A percentile compares a stretch with the other conserved stretches of the same genome.
Evolutionary conservation across 2,113 vertebrate species (phyloP).

Genomic region (Podarcis muralis): DNA sequence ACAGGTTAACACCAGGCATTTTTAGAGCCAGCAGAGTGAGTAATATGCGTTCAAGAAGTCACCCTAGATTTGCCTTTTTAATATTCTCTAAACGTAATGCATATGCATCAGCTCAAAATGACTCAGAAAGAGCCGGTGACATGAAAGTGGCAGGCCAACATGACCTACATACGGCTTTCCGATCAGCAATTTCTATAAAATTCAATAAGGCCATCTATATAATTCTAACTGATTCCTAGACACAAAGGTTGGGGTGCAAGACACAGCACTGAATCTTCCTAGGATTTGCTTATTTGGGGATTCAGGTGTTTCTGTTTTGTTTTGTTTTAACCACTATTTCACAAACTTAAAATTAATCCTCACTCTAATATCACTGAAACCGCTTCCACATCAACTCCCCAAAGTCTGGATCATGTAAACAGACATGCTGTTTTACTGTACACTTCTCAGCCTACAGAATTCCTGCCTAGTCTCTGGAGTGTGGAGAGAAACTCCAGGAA

Average conservation of each 20-base stretch:
- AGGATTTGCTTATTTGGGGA: not conserved
- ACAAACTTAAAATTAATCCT: conserved; percentile 1
- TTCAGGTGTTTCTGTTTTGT: not conserved
- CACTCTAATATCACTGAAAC: not conserved
- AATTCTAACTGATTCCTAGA: not conserved
- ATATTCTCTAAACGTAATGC: conserved; percentile 5
- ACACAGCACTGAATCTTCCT: accelerated
- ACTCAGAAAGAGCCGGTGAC: conserved; percentile 24
- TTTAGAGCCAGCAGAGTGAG: not conserved
- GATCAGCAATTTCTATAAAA: not conserved
- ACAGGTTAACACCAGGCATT: not conserved
- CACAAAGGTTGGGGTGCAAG: not conserved
- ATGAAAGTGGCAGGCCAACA: not conserved
- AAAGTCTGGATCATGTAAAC: conserved; percentile 9
- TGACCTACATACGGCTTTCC: conserved; percentile 31
- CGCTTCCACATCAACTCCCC: not conserved
- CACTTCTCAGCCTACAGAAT: not conserved
- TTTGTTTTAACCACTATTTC: not conserved
- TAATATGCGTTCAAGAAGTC: not conserved
- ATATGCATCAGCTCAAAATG: conserved; percentile 15
- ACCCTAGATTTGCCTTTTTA: not conserved
- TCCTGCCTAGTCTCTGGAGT: not conserved
- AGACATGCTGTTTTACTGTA: not conserved
- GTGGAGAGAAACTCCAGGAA: not conserved
- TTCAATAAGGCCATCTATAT: conserved; percentile 5